Conservation (phyloP, 2,113 vertebrate genomes). For the Megalops atlanticus region DNA sequence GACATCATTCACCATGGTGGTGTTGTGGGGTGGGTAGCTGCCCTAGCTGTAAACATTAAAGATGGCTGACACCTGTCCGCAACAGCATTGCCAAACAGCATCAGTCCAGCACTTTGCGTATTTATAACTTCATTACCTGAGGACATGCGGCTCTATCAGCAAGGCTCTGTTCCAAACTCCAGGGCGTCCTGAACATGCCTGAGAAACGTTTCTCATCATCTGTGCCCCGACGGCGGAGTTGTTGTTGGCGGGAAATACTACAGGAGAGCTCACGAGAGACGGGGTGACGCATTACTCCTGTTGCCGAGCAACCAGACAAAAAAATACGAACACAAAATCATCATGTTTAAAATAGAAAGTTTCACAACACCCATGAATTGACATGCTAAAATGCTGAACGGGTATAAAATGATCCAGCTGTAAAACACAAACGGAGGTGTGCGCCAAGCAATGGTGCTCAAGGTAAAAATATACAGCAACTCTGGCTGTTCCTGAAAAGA, state of each 20-base stretch:
- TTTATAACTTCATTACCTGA: neutral
- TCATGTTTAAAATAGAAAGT: neutral
- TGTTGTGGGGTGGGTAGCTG: too few species aligned
- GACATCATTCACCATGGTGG: slow-evolving; percentile 53
- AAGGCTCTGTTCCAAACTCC: neutral
- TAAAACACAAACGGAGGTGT: neutral
- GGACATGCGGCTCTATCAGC: neutral
- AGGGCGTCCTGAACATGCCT: neutral
- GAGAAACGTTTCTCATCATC: neutral
- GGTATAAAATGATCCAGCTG: neutral
- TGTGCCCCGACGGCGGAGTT: neutral
- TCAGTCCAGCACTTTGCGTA: neutral
- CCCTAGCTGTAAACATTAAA: slow-evolving; percentile 53
- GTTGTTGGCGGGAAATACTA: neutral
- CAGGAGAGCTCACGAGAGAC: neutral
- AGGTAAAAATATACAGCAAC: neutral
- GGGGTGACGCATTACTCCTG: neutral
- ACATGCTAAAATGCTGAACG: neutral
- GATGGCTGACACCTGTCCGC: slow-evolving; percentile 65
- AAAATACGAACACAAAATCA: neutral
- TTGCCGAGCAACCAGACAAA: neutral
- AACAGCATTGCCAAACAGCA: slow-evolving; percentile 15
- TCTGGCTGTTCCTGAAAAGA: too few species aligned
- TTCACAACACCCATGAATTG: neutral
- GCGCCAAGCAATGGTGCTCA: neutral